Conservation (phyloP, 2,113 vertebrate species). For the Pterocles gutturalis region DNA sequence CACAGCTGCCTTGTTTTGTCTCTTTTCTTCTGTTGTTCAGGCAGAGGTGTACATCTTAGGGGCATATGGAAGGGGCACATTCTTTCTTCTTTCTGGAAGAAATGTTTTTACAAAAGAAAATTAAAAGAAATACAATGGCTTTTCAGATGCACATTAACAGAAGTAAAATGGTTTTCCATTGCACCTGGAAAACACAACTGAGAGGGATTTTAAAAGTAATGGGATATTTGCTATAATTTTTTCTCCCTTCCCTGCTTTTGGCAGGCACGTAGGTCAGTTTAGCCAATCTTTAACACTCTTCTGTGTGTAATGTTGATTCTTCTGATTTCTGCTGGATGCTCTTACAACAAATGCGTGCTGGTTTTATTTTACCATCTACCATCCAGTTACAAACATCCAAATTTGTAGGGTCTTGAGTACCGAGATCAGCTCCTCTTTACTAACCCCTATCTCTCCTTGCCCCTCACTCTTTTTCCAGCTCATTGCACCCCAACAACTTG, state of each 20-base stretch:
- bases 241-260: background rate
- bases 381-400: background rate
- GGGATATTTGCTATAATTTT: background rate
- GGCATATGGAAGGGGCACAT: background rate
- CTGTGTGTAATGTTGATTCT: rapidly evolving
- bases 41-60: background rate
- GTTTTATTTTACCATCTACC: background rate
- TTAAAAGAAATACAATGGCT: background rate
- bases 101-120: background rate
- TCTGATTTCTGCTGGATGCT: background rate
- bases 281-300: background rate
- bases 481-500: background rate
- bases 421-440: background rate
- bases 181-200: background rate
- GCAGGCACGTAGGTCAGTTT: background rate
- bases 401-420: background rate
- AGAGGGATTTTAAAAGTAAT: background rate
- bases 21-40: background rate
- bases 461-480: background rate
- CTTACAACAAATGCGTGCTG: background rate
- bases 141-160: background rate
- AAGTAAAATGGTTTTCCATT: slow-evolving; percentile 3
- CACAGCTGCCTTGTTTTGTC: background rate
- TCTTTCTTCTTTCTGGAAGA: background rate
- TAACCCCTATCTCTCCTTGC: background rate